Evolutionary conservation across 2,113 vertebrate species (phyloP).

Genomic region (Laticauda colubrina): DNA sequence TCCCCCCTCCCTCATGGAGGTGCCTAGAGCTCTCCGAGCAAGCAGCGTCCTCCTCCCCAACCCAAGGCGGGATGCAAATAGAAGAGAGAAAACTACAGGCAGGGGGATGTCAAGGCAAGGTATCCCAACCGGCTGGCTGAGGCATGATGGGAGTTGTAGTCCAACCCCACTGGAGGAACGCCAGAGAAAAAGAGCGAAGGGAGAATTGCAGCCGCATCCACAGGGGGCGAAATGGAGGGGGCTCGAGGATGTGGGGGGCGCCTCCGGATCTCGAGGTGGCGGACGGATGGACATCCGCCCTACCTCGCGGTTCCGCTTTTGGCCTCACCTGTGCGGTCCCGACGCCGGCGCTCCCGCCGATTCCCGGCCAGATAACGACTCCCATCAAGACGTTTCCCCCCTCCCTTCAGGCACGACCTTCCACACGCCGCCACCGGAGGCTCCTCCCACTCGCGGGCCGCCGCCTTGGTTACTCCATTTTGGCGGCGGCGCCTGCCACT

Average conservation of each 20-base stretch:
- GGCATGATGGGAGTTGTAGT: background rate
- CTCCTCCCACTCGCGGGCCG: background rate
- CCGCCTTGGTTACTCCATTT: constrained; percentile 12
- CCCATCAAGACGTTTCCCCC: background rate
- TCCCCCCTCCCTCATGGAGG: background rate
- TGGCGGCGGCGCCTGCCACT: background rate
- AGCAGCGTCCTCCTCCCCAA: background rate
- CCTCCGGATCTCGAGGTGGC: background rate
- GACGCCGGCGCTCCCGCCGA: fast-evolving
- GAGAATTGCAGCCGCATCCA: background rate
- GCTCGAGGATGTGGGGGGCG: background rate
- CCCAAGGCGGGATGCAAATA: background rate
- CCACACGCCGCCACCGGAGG: no score
- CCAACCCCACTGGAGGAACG: background rate
- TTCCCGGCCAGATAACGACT: fast-evolving
- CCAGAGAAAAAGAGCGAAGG: background rate
- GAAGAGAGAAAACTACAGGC: background rate
- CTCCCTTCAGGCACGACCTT: background rate
- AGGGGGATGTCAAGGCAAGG: background rate
- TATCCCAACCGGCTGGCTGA: background rate
- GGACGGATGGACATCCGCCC: no score
- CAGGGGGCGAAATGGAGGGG: background rate
- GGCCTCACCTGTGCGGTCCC: constrained; percentile 25
- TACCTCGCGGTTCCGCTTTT: background rate
- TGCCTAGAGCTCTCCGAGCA: background rate